These are phyloP conservation scores for Synanthedon formicaeformis DNA, from an alignment of 2,888 invertebrate genomes.

Conservation along the genomic window DNA sequence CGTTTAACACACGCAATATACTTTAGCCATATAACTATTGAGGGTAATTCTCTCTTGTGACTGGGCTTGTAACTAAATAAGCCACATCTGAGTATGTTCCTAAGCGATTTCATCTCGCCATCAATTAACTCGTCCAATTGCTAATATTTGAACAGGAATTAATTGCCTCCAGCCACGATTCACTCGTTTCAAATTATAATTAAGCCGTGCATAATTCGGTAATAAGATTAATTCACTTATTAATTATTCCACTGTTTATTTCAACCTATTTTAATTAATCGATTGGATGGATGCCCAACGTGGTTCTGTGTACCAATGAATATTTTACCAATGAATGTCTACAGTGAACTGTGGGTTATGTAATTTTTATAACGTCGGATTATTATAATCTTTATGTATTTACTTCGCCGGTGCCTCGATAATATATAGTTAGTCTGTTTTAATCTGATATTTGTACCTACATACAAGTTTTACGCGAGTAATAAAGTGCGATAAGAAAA, in stretches of 20 bases:
- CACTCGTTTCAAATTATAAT: slow-evolving; percentile 17
- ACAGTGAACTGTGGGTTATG: too few relatives aligned
- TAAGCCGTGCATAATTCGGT: slow-evolving; percentile 2
- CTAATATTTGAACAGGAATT: slow-evolving; percentile 45
- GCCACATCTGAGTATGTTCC: not conserved
- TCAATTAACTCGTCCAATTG: slow-evolving; percentile 49
- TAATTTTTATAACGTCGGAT: too few relatives aligned
- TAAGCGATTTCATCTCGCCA: slow-evolving; percentile 7
- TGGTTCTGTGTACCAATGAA: slow-evolving; percentile 11
- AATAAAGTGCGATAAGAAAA: too few relatives aligned
- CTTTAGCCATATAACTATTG: too few relatives aligned
- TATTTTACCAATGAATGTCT: too few relatives aligned
- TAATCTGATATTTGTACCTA: too few relatives aligned
- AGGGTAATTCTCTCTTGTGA: too few relatives aligned
- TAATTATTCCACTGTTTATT: not conserved
- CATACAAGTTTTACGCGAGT: too few relatives aligned
- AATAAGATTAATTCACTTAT: not conserved
- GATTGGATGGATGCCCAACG: slow-evolving; percentile 24
- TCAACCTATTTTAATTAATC: not conserved
- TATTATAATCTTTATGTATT: too few relatives aligned
- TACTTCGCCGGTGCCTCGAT: too few relatives aligned
- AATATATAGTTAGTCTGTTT: too few relatives aligned
- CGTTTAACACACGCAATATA: too few relatives aligned
- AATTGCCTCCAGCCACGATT: slow-evolving; percentile 39
- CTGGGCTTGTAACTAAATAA: not conserved